These are phyloP conservation scores for Microcebus murinus DNA, from an alignment of 2,113 vertebrate species.

Conservation along the genomic window DNA sequence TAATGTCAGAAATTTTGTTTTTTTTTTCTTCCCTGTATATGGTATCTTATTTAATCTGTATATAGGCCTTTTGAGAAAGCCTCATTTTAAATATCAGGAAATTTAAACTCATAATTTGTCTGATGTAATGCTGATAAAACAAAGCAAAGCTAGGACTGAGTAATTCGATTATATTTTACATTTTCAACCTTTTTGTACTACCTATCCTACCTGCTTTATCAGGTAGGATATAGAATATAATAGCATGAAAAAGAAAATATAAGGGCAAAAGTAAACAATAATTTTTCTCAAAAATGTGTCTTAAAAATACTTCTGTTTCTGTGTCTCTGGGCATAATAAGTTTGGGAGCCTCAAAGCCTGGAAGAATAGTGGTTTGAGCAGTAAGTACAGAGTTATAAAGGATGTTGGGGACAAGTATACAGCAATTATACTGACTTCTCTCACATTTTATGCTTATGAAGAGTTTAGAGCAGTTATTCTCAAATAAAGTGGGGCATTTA, in stretches of 20 bases:
- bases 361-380: background rate
- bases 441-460: background rate
- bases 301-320: background rate
- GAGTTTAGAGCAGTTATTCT: background rate
- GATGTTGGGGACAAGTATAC: rapidly evolving
- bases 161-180: background rate
- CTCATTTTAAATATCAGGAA: background rate
- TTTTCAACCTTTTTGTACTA: background rate
- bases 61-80: background rate
- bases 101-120: background rate
- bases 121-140: background rate
- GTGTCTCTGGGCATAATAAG: background rate
- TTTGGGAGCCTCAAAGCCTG: background rate
- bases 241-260: background rate
- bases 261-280: background rate
- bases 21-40: background rate
- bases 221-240: background rate
- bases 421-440: background rate
- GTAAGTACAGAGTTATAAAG: background rate
- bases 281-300: background rate
- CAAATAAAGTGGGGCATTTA: background rate
- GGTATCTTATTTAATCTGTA: background rate
- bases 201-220: background rate
- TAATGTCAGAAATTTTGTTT: background rate
- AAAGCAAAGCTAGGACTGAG: background rate